These are phyloP conservation scores for Aporrectodea caliginosa DNA, from an alignment of 1,140 invertebrate species.

Conservation along the genomic window DNA sequence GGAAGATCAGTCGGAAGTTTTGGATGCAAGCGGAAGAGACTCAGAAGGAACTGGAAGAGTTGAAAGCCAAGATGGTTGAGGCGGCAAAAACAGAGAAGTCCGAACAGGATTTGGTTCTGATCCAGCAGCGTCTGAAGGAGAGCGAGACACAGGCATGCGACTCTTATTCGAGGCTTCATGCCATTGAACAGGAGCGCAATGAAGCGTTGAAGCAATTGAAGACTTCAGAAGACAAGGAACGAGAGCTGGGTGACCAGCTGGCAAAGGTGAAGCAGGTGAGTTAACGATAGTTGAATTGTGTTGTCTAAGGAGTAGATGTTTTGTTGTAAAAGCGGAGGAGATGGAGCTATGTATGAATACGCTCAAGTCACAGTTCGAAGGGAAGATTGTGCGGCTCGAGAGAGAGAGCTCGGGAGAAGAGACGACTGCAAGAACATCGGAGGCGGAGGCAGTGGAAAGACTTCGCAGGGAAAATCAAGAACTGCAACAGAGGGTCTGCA, in stretches of 20 bases:
- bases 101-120: neutral
- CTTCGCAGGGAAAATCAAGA: slow-evolving; percentile 63
- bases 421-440: slow-evolving; percentile 55
- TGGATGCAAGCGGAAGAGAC: slow-evolving; percentile 77
- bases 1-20: slow-evolving; percentile 87
- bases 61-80: slow-evolving; percentile 61
- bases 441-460: slow-evolving; percentile 51
- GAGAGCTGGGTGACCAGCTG: slow-evolving; percentile 16
- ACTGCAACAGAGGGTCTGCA: slow-evolving; percentile 62
- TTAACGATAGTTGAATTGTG: too few species aligned
- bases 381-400: slow-evolving; percentile 66
- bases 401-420: slow-evolving; percentile 68
- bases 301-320: too few species aligned
- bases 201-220: slow-evolving; percentile 34
- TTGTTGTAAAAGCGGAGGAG: slow-evolving; percentile 37
- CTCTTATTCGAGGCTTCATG: slow-evolving; percentile 20
- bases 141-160: slow-evolving; percentile 18
- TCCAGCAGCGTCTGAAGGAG: slow-evolving; percentile 17
- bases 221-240: slow-evolving; percentile 39
- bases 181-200: slow-evolving; percentile 32
- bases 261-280: slow-evolving; percentile 38
- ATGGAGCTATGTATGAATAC: slow-evolving; percentile 56
- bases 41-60: slow-evolving; percentile 44
- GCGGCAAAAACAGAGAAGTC: slow-evolving; percentile 11
- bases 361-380: slow-evolving; percentile 70